Conservation (phyloP, 2,888 invertebrate species). For the Carabus problematicus region DNA sequence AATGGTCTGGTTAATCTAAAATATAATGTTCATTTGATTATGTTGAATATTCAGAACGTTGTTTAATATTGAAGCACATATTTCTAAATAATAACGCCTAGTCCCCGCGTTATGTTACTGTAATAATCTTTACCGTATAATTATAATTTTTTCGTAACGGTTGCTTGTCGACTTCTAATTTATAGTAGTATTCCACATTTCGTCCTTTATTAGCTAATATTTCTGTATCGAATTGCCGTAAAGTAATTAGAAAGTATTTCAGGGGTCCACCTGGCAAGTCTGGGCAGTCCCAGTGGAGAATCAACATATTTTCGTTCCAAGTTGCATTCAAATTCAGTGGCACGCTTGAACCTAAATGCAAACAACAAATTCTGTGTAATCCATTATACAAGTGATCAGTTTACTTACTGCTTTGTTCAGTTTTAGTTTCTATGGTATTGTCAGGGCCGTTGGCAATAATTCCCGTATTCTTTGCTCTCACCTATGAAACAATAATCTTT, state of each 20-base stretch:
- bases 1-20: constrained; percentile 21
- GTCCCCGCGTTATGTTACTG: not conserved
- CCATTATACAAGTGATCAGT: not conserved
- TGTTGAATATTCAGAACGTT: not conserved
- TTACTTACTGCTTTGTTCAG: constrained; percentile 10
- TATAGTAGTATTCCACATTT: not conserved
- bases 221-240: constrained; percentile 9
- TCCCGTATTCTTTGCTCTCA: constrained; percentile 14
- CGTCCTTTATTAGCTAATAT: constrained; percentile 1
- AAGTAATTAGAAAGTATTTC: constrained; percentile 16
- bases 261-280: constrained; percentile 27
- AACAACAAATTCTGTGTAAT: not conserved
- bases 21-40: not conserved
- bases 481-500: constrained; percentile 7
- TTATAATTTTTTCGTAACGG: constrained; percentile 2
- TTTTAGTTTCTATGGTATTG: not conserved
- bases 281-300: constrained; percentile 28
- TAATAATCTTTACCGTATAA: constrained; percentile 3
- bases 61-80: not conserved
- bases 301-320: constrained; percentile 24
- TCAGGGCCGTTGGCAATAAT: not conserved
- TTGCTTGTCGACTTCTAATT: not conserved
- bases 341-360: not conserved
- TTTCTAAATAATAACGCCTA: not conserved
- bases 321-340: constrained; percentile 18